These are phyloP conservation scores for Euwallacea fornicatus DNA, from an alignment of 1,140 invertebrate species.

Conservation along the genomic window DNA sequence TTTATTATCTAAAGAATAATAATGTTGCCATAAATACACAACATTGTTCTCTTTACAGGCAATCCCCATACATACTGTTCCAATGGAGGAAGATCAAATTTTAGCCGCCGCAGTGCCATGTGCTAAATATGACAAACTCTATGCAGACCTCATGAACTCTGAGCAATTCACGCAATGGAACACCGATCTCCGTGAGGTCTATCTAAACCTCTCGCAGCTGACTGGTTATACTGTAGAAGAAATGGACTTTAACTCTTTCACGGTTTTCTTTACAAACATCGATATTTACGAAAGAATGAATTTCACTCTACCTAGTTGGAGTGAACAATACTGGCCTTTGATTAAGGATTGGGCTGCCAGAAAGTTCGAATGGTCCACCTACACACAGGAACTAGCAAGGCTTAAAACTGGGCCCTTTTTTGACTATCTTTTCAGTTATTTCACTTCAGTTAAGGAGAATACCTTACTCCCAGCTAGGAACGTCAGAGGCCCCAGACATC, in stretches of 20 bases:
- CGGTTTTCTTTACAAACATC: conserved; percentile 67
- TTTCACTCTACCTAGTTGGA: conserved; percentile 72
- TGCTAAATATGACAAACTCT: conserved; percentile 62
- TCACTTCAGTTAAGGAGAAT: conserved; percentile 15
- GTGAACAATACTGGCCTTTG: conserved; percentile 57
- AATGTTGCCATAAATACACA: neutral
- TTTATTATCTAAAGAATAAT: neutral
- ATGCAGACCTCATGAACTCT: conserved; percentile 59
- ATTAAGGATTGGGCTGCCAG: conserved; percentile 57
- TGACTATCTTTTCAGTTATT: conserved; percentile 40
- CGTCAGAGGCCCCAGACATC: neutral
- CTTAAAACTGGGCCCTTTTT: conserved; percentile 65
- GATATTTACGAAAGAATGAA: conserved; percentile 72
- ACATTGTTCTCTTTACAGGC: conserved; percentile 17
- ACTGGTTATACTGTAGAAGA: conserved; percentile 46
- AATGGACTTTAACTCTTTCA: conserved; percentile 58
- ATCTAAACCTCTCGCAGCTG: conserved; percentile 7
- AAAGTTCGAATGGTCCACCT: conserved; percentile 52
- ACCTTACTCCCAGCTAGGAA: neutral
- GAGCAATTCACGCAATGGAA: conserved; percentile 53
- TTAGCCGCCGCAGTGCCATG: conserved; percentile 62
- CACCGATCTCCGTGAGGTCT: conserved; percentile 5
- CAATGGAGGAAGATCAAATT: conserved; percentile 65
- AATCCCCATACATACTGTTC: conserved; percentile 76
- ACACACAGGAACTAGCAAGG: conserved; percentile 57